Base-by-base conservation (phyloP, 1,140 invertebrate genomes). In the Delia radicum region DNA sequence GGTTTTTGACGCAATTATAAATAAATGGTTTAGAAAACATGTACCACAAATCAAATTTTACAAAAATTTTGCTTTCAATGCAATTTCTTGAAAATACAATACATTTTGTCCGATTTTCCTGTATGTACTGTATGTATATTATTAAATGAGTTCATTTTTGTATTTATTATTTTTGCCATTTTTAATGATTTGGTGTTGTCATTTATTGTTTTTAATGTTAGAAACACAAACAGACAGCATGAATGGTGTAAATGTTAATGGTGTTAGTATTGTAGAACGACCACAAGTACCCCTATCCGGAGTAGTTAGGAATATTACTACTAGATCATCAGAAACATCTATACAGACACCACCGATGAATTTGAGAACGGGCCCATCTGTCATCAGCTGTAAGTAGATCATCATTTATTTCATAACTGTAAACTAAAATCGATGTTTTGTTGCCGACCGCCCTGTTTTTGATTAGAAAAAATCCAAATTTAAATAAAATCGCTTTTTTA, bases 241-340 rank as follows among this genome's bases (percentile, higher is more conserved):
- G 15, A 91, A 92, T 79, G 91, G 91, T 28, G 90, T 93, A 84
- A 92, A 92, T 82, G 90, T 92, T 85, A 91, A 92, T 79, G 91
- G 91, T 75, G 82, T 92, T 77, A 90, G 91, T 24, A 85, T 92
- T 13, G 90, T 91, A 84, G 89, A 88, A 42, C 72, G 63, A 69
- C 89, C 89, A 21, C 88, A 89, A 8, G 87, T 89, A 55, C 86
- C 90, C 15, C 81, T 88, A 26, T 85, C 88, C 76, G 82, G 63
- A 69, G 80, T 73, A 76, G 77, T 28, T 42, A 26, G 71, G 71
- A 55, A 46, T 71, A 72, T 31, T 15, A 69, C 29, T 61, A n/a
- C 74, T 18, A 62, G 67, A 46, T 33, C 78, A 69, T 37, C 71
- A 27, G 76, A 74, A 75, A 77, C 79, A 73, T 74, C 77, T 69